Percentiles rank a stretch among this genome's conserved stretches.
These are phyloP conservation scores for Vulpes vulpes DNA, from an alignment of 2,113 vertebrate genomes.

Conservation along the genomic window DNA sequence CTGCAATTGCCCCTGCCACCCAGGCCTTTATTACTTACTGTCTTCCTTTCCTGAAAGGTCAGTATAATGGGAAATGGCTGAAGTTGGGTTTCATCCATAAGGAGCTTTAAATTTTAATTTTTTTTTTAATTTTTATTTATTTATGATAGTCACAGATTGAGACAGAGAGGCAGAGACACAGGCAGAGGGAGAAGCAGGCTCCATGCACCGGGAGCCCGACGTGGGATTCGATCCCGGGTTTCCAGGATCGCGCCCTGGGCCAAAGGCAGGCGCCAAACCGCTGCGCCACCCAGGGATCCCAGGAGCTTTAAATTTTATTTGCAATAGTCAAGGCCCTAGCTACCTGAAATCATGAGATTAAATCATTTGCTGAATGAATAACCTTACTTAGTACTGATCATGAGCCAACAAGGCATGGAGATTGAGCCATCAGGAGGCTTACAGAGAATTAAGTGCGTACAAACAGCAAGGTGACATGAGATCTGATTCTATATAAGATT, in stretches of 20 bases:
- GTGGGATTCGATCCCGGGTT: no score
- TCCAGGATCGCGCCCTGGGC: no score
- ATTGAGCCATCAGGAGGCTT: not conserved
- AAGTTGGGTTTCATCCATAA: not conserved
- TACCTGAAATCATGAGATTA: not conserved
- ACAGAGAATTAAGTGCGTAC: not conserved
- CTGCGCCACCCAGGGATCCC: no score
- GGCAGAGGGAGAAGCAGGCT: no score
- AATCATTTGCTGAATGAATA: not conserved
- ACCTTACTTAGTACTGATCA: not conserved
- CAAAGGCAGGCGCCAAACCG: no score
- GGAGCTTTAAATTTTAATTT: constrained; percentile 27
- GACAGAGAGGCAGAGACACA: no score
- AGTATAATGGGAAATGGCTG: not conserved
- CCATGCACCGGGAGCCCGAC: no score
- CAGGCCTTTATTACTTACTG: not conserved
- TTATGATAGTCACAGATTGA: no score
- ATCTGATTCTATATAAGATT: not conserved
- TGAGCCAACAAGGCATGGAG: not conserved
- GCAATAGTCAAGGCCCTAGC: not conserved
- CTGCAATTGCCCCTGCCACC: not conserved
- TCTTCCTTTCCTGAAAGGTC: not conserved
- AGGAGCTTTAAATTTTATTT: constrained; percentile 21
- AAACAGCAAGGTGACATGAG: not conserved
- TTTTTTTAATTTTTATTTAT: no score